Evolutionary conservation across 2,888 invertebrate species (phyloP), one percentile per base, ranked within the genome.

Genomic region (Heteropelma amictum): DNA sequence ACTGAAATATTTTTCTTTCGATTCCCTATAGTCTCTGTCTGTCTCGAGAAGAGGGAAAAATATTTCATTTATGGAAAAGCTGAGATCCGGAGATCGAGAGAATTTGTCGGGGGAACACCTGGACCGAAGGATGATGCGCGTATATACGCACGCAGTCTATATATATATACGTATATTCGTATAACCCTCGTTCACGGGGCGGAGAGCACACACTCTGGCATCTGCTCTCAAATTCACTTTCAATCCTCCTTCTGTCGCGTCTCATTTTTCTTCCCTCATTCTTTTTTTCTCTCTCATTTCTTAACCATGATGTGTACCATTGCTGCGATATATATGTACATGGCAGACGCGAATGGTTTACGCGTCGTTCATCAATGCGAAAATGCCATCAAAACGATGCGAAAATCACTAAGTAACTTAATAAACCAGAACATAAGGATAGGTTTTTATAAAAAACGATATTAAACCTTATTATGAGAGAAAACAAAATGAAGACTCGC

Each of bases 111-210:
- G n/a, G 28, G 47, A 70, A 73, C 78, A 78, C 78, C 78, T 78
- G 78, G 78, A 77, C 78, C 77, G 28, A 33, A 68, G 47, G 58
- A 68, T 68, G 38, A n/a, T n/a, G n/a, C n/a, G n/a, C n/a, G n/a
- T n/a, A n/a, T n/a, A n/a, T n/a, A n/a, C n/a, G n/a, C n/a, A n/a
- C 30, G 19, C 30, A n/a, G 19, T 26, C 38, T 12, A 7, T 45
- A 30, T 54, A 23, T 5, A 26, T 28, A 30, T 68, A 51, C 45
- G n/a, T 33, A 70, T 30, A n/a, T n/a, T 40, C 42, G 73, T 58
- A 60, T 71, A 73, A 67, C 72, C 72, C 72, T 49, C 47, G 33
- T 14, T 54, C 42, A 67, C 35, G 56, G 67, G 56, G 19, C 54
- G 61, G 49, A 38, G n/a, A 35, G 42, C 61, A 49, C 35, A 61